Evolutionary conservation across 2,888 invertebrate species (phyloP).

Genomic region (Shargacucullia verbasci): DNA sequence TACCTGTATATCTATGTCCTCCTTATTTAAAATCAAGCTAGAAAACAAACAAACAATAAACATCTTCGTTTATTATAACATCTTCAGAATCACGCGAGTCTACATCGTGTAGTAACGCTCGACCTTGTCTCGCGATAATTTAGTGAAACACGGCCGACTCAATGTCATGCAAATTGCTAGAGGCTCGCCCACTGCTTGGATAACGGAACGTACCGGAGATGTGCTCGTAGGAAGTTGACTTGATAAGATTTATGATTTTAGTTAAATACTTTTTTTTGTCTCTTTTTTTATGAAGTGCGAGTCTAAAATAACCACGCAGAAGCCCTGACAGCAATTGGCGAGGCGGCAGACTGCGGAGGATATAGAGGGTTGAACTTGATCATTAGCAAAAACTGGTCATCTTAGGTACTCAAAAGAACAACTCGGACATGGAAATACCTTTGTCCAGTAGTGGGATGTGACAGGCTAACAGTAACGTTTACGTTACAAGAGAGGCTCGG

Average conservation of each 20-base stretch:
- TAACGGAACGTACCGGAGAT: constrained; percentile 42
- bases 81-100: constrained; percentile 36
- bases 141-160: constrained; percentile 53
- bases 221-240: constrained; percentile 11
- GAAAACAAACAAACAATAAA: constrained; percentile 38
- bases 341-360: too few species aligned
- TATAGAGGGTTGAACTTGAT: too few species aligned
- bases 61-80: constrained; percentile 29
- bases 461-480: too few species aligned
- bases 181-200: constrained; percentile 47
- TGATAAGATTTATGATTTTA: not conserved
- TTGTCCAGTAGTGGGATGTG: too few species aligned
- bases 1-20: too few species aligned
- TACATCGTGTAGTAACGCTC: constrained; percentile 11
- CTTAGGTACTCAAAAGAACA: too few species aligned
- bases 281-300: too few species aligned
- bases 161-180: constrained; percentile 56
- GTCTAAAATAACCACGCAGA: too few species aligned
- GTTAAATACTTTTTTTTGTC: not conserved
- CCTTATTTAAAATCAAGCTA: constrained; percentile 9
- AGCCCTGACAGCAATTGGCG: too few species aligned
- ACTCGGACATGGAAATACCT: too few species aligned
- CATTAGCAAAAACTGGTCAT: too few species aligned
- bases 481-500: too few species aligned
- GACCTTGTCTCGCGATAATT: constrained; percentile 60